Conservation (phyloP, 2,797 vertebrate genomes). For the Phoxinus dragarum region DNA sequence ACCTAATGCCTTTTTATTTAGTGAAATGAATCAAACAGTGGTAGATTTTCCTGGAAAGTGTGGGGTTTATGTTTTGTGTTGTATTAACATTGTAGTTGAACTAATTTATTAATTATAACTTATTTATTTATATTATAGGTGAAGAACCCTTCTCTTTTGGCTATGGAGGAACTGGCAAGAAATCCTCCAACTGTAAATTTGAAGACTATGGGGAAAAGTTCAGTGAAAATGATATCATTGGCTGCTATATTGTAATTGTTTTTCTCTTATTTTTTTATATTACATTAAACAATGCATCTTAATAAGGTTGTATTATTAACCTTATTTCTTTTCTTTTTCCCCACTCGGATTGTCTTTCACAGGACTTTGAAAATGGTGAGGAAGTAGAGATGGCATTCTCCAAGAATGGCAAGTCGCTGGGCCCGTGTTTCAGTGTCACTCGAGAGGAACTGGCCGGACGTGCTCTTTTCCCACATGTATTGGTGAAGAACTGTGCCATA, state of each 20-base stretch:
- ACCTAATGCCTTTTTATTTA: background rate
- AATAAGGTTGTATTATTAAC: background rate
- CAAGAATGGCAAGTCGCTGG: conserved; percentile 88
- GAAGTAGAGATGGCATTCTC: conserved; percentile 87
- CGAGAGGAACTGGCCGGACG: conserved; percentile 81
- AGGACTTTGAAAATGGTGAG: conserved; percentile 87
- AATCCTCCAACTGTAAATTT: conserved; percentile 89
- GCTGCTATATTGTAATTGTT: conserved; percentile 87
- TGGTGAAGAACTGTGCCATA: conserved; percentile 90
- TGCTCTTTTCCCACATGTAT: conserved; percentile 85
- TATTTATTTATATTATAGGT: conserved; percentile 69
- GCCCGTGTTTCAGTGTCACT: conserved; percentile 83
- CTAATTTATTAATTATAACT: background rate
- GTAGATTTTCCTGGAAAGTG: background rate
- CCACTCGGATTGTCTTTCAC: background rate
- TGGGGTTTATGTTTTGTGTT: background rate
- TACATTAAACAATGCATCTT: background rate
- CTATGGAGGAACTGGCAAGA: conserved; percentile 93
- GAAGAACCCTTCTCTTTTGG: conserved; percentile 93
- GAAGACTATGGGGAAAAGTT: conserved; percentile 90
- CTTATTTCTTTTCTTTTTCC: background rate
- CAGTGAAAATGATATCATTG: conserved; percentile 91
- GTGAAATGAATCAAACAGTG: background rate
- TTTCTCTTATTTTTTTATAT: background rate
- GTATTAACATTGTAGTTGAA: background rate